Conservation (phyloP, 1,140 invertebrate genomes). For the Dreissena rostriformis region DNA sequence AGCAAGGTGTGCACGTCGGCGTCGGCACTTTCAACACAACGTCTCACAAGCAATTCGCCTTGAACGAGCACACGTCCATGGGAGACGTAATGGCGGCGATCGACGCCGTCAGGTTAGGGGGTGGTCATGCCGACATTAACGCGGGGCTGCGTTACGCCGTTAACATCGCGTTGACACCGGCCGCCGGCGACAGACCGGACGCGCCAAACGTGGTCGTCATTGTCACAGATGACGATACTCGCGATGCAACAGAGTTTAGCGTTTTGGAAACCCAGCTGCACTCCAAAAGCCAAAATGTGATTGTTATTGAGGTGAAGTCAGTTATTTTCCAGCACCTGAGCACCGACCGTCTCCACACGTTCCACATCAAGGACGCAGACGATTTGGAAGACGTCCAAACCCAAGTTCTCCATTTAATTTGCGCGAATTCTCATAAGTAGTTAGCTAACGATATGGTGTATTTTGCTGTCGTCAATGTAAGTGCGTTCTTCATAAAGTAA, state of each 20-base stretch:
- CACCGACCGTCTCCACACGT: background rate
- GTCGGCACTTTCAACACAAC: background rate
- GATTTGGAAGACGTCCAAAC: no score
- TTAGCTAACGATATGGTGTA: no score
- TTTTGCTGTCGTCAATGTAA: no score
- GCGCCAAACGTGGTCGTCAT: constrained; percentile 9
- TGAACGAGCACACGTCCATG: background rate
- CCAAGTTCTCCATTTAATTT: no score
- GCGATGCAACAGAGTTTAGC: background rate
- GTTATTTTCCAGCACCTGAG: background rate
- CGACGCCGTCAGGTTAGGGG: background rate
- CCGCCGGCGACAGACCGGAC: constrained; percentile 4
- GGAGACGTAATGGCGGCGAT: background rate
- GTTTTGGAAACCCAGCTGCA: constrained; percentile 7
- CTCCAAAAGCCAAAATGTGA: background rate
- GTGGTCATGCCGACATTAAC: constrained; percentile 1
- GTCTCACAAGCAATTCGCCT: background rate
- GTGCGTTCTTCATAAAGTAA: no score
- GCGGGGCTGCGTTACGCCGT: constrained; percentile 1
- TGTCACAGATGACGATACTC: constrained; percentile 13
- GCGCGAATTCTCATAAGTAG: no score
- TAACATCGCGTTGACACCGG: background rate
- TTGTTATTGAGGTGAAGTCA: background rate
- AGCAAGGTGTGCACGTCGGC: background rate
- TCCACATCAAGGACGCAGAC: background rate